Evolutionary conservation across 2,113 vertebrate genomes (phyloP), one percentile per base, ranked within the genome.

Genomic region (Dendropsophus ebraccatus): DNA sequence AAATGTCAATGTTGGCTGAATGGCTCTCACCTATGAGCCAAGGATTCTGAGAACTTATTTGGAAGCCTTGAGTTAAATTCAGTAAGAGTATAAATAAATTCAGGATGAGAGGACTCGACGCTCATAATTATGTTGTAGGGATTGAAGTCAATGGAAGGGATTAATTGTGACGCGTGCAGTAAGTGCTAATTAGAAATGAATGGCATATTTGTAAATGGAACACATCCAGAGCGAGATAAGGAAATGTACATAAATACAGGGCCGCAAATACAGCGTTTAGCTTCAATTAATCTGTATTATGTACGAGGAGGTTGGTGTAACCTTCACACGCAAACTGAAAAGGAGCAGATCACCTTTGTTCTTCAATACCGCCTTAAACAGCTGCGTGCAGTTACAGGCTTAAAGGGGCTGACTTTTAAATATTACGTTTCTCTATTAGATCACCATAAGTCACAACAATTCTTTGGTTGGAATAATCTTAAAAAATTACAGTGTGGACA

Each of bases 161-260:
- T 77, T 77, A 77, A 54, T 77, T 54, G 49, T 54, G 75, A 77
- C 75, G 30, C 50, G 75, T 77, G 30, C 50, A 1, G 28, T 30
- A 77, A 77, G 75, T 77, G 75, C 75, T 54, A 77, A 77, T 77
- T 28, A 54, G 28, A 77, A 14, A 14, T 32, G n/a, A 77, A 77
- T 77, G 30, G 28, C 75, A 77, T 11, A 77, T 56, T 77, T 32
- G 50, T 77, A 25, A 23, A 77, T 54, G 25, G 25, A 50, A 54
- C 13, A 30, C 75, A 50, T 77, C 28, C 49, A 32, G 25, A 54
- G 16, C 49, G 5, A 32, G 45, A 54, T 25, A 77, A 54, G 28
- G 41, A 32, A 49, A 32, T 19, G 47, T 35, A 35, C 28, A 54
- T 54, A 77, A 54, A 77, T 56, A 52, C 14, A 9, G 35, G 2